Conservation (phyloP, 1,140 invertebrate genomes). For the Platyura marginata region DNA sequence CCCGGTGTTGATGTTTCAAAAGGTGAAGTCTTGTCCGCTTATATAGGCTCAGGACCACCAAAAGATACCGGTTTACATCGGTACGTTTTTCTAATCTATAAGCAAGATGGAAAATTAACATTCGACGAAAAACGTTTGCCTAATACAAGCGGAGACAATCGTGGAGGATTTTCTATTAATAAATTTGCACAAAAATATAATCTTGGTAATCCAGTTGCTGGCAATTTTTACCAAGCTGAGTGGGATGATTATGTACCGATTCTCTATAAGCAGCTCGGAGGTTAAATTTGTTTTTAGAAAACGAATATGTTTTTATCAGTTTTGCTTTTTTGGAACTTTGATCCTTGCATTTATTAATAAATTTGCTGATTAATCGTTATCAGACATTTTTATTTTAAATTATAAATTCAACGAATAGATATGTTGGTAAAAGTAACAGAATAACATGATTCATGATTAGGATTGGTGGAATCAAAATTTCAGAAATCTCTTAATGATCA, state of each 20-base stretch:
- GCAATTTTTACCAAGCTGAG: constrained; percentile 77
- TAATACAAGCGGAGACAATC: constrained; percentile 50
- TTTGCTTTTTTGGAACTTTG: too few species aligned
- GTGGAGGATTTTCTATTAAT: constrained; percentile 57
- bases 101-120: constrained; percentile 32
- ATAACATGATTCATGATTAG: too few species aligned
- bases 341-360: too few species aligned
- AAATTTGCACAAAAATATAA: constrained; percentile 71
- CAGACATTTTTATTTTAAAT: too few species aligned
- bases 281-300: too few species aligned
- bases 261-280: constrained; percentile 45
- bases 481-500: too few species aligned
- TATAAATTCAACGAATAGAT: too few species aligned
- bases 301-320: too few species aligned
- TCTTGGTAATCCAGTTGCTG: constrained; percentile 63
- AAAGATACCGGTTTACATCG: constrained; percentile 59
- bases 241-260: constrained; percentile 81
- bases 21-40: constrained; percentile 57
- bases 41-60: constrained; percentile 70
- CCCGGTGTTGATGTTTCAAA: constrained; percentile 45
- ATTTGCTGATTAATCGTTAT: too few species aligned
- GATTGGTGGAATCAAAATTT: too few species aligned
- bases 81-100: constrained; percentile 73
- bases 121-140: constrained; percentile 5
- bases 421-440: too few species aligned